A percentile compares a stretch with the other conserved stretches of the same genome.
These are phyloP conservation scores for Mustelus asterias DNA, from an alignment of 2,113 vertebrate genomes.

Conservation along the genomic window DNA sequence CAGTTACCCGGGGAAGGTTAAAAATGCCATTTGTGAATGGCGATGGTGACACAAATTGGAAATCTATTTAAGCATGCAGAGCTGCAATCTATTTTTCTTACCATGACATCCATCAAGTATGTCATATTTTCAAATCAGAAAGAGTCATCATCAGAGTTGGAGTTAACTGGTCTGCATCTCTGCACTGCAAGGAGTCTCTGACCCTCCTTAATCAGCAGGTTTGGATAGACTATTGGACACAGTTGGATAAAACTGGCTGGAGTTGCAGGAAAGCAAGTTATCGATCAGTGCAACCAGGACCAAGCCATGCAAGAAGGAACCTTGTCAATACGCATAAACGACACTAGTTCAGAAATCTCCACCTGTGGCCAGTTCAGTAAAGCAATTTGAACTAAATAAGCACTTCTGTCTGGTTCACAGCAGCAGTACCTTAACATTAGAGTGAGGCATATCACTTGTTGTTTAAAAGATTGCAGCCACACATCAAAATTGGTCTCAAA, in stretches of 20 bases:
- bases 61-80: constrained; percentile 5
- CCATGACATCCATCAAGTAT: constrained; percentile 1
- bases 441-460: too few relatives aligned
- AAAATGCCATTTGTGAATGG: neutral
- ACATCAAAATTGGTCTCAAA: neutral
- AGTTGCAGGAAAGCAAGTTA: neutral
- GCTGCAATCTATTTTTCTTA: neutral
- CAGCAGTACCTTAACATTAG: neutral
- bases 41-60: neutral
- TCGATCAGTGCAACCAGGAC: neutral
- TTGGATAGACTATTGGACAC: neutral
- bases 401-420: neutral
- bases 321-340: neutral
- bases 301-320: too few relatives aligned
- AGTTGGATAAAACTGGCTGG: constrained; percentile 18
- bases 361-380: neutral
- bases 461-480: neutral
- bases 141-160: neutral
- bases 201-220: neutral
- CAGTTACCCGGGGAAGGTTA: neutral
- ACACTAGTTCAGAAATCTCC: neutral
- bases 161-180: neutral
- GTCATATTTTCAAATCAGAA: constrained; percentile 16
- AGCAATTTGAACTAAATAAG: neutral
- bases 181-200: neutral